These are phyloP conservation scores for Rhinogobio ventralis DNA, from an alignment of 2,797 vertebrate genomes.

Conservation along the genomic window DNA sequence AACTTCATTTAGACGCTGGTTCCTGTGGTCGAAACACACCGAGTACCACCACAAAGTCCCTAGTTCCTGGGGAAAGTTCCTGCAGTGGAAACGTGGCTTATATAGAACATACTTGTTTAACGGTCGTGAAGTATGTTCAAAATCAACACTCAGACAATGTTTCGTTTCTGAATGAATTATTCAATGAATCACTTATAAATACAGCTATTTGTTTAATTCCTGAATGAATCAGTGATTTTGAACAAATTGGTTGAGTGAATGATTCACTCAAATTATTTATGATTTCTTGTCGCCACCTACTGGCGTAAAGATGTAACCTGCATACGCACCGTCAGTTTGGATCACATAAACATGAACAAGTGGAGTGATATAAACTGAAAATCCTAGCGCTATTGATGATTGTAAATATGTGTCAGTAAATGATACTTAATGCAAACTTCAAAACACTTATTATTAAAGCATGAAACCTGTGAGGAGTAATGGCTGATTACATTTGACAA, in stretches of 20 bases:
- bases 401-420: not conserved
- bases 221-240: not conserved
- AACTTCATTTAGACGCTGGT: no score
- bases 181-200: not conserved
- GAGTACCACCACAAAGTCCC: no score
- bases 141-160: not conserved
- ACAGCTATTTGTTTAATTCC: not conserved
- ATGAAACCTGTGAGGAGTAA: slow-evolving; percentile 13
- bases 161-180: not conserved
- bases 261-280: not conserved
- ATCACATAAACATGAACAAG: not conserved
- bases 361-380: not conserved
- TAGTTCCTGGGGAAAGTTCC: no score
- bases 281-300: not conserved
- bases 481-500: slow-evolving; percentile 1
- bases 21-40: no score
- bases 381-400: not conserved
- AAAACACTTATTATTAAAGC: slow-evolving; percentile 4
- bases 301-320: not conserved
- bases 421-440: not conserved
- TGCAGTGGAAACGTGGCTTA: no score
- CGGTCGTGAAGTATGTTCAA: not conserved
- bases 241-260: not conserved
- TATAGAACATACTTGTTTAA: not conserved
- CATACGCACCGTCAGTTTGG: not conserved